Percentiles rank a stretch among this genome's conserved stretches.
Conservation (phyloP, 2,888 invertebrate genomes). For the Ectemnius continuus region DNA sequence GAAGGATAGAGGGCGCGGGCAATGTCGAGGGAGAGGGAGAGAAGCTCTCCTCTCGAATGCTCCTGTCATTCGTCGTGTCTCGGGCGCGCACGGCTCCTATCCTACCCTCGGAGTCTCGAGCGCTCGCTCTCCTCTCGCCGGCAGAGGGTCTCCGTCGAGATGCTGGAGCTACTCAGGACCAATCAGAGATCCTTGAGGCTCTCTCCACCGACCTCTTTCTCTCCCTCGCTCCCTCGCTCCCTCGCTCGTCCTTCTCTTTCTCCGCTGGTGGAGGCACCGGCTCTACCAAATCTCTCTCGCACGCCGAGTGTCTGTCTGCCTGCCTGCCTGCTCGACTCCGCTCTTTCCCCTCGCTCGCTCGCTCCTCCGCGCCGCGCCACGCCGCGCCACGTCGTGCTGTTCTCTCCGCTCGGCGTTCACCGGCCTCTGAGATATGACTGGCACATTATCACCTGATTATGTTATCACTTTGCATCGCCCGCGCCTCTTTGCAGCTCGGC, state of each 20-base stretch:
- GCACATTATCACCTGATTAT: slow-evolving; percentile 75
- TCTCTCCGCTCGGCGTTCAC: slow-evolving; percentile 7
- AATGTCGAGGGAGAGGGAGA: too few species aligned
- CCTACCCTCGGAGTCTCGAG: slow-evolving; percentile 13
- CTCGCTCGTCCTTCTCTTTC: slow-evolving; percentile 7
- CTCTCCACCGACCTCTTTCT: slow-evolving; percentile 10
- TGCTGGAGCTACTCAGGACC: slow-evolving; percentile 43
- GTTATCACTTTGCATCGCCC: slow-evolving; percentile 74
- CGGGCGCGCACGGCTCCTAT: slow-evolving; percentile 35
- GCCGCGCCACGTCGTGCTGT: too few species aligned
- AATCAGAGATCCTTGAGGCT: slow-evolving; percentile 47
- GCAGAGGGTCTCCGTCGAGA: slow-evolving; percentile 51
- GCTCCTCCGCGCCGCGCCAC: too few species aligned
- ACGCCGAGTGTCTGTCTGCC: too few species aligned
- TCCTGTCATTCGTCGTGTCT: slow-evolving; percentile 61
- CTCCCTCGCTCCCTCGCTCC: neutral
- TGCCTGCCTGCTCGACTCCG: too few species aligned
- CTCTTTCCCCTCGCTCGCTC: slow-evolving; percentile 40
- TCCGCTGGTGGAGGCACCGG: too few species aligned
- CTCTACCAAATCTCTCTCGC: too few species aligned
- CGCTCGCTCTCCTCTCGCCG: slow-evolving; percentile 20
- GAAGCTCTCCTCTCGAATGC: slow-evolving; percentile 44
- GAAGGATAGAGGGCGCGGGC: too few species aligned
- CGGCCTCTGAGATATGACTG: slow-evolving; percentile 68
- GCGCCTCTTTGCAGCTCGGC: slow-evolving; percentile 65